These are phyloP conservation scores for Gadopsis marmoratus DNA, from an alignment of 2,797 vertebrate species.

Conservation along the genomic window DNA sequence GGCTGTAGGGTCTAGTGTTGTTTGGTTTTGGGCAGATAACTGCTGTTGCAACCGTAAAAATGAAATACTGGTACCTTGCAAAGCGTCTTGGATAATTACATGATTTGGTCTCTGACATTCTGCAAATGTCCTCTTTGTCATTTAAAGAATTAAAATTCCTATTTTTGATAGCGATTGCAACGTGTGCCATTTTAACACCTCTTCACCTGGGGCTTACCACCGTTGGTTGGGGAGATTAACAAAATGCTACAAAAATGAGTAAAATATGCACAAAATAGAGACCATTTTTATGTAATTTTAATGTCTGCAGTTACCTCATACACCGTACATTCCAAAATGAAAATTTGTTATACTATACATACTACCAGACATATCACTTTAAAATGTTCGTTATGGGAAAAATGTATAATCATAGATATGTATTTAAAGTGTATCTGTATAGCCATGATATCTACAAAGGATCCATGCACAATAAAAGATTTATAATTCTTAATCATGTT, in stretches of 20 bases:
- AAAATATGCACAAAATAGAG: slow-evolving; percentile 88
- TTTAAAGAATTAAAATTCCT: slow-evolving; percentile 90
- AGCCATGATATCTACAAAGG: slow-evolving; percentile 94
- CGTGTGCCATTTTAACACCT: slow-evolving; percentile 92
- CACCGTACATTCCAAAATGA: slow-evolving; percentile 99
- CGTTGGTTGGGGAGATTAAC: slow-evolving; percentile 79
- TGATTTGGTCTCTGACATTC: slow-evolving; percentile 85
- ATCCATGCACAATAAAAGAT: slow-evolving; percentile 99
- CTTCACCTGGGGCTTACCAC: slow-evolving; percentile 86
- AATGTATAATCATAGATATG: slow-evolving; percentile 94
- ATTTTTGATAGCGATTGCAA: slow-evolving; percentile 94
- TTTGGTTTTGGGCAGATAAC: slow-evolving; percentile 76
- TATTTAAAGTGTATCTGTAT: slow-evolving; percentile 94
- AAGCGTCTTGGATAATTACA: slow-evolving; percentile 82
- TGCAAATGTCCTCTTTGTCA: slow-evolving; percentile 92
- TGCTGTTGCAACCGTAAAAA: slow-evolving; percentile 73
- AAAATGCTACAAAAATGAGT: slow-evolving; percentile 81
- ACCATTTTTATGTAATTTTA: slow-evolving; percentile 99
- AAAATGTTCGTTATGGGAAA: slow-evolving; percentile 93
- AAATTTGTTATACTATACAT: slow-evolving; percentile 93
- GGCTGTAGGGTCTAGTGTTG: slow-evolving; percentile 77
- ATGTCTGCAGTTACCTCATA: slow-evolving; percentile 98
- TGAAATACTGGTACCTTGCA: slow-evolving; percentile 83
- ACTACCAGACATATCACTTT: slow-evolving; percentile 98
- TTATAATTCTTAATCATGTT: slow-evolving; percentile 92